Evolutionary conservation across 2,113 vertebrate genomes (phyloP).

Genomic region (Crotalus viridis): DNA sequence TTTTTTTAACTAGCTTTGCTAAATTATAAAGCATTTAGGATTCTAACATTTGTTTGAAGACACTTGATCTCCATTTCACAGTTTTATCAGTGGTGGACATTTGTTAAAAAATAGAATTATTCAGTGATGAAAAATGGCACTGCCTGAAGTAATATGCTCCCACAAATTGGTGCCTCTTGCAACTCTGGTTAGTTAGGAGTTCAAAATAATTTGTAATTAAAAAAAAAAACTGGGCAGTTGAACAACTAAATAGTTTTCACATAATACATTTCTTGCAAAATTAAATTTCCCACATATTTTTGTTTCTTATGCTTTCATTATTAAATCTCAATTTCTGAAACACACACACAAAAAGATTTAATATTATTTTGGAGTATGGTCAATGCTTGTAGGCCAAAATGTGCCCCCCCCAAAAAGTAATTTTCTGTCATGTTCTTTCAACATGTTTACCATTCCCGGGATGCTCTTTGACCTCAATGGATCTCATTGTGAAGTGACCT

Average conservation of each 20-base stretch:
- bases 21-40: conserved; percentile 26
- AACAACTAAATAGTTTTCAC: background rate
- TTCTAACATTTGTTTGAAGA: background rate
- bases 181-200: conserved; percentile 9
- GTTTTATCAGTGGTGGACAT: background rate
- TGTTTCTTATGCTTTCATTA: background rate
- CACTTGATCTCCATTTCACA: conserved; percentile 12
- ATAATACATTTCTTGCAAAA: background rate
- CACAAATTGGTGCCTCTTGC: background rate
- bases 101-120: conserved; percentile 9
- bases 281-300: background rate
- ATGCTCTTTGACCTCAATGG: background rate
- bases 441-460: background rate
- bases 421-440: background rate
- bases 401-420: background rate
- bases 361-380: background rate
- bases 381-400: background rate
- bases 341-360: background rate
- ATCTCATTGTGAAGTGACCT: background rate
- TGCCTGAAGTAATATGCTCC: background rate
- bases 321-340: background rate
- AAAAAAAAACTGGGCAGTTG: background rate
- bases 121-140: conserved; percentile 15
- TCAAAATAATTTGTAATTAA: background rate
- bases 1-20: conserved; percentile 18